Percentiles rank a stretch among this genome's conserved stretches.
Conservation (phyloP, 2,888 invertebrate species). For the Caenorhabditis becei region DNA sequence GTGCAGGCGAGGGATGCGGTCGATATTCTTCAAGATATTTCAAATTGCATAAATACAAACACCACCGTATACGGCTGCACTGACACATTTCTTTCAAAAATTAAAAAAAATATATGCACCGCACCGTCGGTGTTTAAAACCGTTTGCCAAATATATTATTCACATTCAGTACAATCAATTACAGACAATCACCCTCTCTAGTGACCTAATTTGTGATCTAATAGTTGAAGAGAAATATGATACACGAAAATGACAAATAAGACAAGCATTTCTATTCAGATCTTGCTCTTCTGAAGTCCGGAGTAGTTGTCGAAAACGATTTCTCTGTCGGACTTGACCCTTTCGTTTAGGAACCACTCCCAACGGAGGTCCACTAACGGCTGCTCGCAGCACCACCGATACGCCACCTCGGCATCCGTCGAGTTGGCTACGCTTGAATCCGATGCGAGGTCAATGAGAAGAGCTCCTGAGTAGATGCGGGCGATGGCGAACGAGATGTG, state of each 20-base stretch:
- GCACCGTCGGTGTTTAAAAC: no score
- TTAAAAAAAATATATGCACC: no score
- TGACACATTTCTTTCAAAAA: no score
- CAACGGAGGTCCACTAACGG: constrained; percentile 65
- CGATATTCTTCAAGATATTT: no score
- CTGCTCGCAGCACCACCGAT: constrained; percentile 71
- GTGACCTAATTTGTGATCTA: no score
- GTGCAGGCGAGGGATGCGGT: no score
- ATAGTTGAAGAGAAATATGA: neutral
- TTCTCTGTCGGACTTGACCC: constrained; percentile 65
- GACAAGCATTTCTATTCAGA: constrained; percentile 5
- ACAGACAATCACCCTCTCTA: no score
- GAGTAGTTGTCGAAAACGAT: constrained; percentile 73
- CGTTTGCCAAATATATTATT: no score
- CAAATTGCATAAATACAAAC: no score
- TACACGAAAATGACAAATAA: constrained; percentile 19
- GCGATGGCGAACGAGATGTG: constrained; percentile 84
- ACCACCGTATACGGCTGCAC: no score
- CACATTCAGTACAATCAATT: no score
- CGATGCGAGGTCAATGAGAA: constrained; percentile 82
- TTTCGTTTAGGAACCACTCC: constrained; percentile 64
- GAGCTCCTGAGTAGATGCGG: constrained; percentile 82
- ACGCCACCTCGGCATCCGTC: constrained; percentile 71
- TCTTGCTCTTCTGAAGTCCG: constrained; percentile 45
- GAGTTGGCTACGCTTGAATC: constrained; percentile 67